phyloP scores from a whole-genome alignment of 2,797 vertebrate genomes.

The Melanotaenia pygmaea region DNA sequence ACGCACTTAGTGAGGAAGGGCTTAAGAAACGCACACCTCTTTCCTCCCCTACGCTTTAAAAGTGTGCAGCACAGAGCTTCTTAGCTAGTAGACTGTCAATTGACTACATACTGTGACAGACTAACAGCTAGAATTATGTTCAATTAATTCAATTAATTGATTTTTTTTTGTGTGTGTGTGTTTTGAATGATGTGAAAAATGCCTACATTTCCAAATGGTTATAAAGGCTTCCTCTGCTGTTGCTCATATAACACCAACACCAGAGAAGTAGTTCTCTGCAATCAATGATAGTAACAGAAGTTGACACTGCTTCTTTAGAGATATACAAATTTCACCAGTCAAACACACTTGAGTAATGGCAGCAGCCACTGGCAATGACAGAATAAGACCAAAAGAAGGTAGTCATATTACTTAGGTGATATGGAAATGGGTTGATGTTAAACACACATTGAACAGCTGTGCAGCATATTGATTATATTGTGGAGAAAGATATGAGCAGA shows the following conservation, averaged over 20 bases:
- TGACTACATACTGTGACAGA: conserved; percentile 44
- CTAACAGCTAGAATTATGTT: conserved; percentile 42
- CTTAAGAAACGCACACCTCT: conserved; percentile 55
- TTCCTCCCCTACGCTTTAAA: conserved; percentile 47
- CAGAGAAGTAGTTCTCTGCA: conserved; percentile 1
- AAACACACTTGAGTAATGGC: conserved; percentile 11
- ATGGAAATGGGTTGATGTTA: conserved; percentile 18
- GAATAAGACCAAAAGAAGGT: conserved; percentile 14
- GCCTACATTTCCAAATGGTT: background rate
- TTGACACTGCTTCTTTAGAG: conserved; percentile 12
- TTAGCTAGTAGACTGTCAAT: conserved; percentile 62
- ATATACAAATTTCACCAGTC: conserved; percentile 9
- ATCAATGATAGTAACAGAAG: conserved; percentile 1
- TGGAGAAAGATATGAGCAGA: background rate
- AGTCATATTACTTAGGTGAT: conserved; percentile 3
- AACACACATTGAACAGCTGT: background rate
- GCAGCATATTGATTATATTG: conserved; percentile 6
- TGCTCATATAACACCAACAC: background rate
- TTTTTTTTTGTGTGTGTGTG: background rate
- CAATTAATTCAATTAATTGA: conserved; percentile 10
- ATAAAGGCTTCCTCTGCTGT: background rate
- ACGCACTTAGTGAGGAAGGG: conserved; percentile 74
- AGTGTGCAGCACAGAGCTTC: conserved; percentile 44
- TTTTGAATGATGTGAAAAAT: background rate
- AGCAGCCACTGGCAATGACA: conserved; percentile 10